Conservation (phyloP, 2,888 invertebrate genomes). For the Prenolepis imparis region DNA sequence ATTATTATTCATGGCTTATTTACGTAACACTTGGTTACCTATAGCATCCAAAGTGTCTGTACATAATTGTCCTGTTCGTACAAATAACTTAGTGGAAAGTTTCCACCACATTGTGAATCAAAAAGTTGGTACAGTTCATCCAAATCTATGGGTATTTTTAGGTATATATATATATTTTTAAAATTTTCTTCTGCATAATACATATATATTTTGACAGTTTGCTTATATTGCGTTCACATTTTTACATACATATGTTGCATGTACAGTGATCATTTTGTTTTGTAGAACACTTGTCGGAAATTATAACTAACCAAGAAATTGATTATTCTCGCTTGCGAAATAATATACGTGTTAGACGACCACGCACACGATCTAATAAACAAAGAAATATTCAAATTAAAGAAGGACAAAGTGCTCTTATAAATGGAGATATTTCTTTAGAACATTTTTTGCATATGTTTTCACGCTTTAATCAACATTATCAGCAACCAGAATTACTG, state of each 20-base stretch:
- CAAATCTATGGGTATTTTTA: slow-evolving; percentile 15
- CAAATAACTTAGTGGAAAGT: slow-evolving; percentile 8
- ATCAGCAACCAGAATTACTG: neutral
- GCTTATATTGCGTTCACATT: too few species aligned
- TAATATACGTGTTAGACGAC: neutral
- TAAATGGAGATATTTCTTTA: neutral
- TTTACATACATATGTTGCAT: too few species aligned
- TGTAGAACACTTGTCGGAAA: slow-evolving; percentile 15
- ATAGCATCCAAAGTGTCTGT: slow-evolving; percentile 2
- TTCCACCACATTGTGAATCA: neutral
- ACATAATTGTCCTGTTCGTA: neutral
- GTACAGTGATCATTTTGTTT: neutral
- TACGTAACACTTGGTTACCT: neutral
- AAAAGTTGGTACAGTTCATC: neutral
- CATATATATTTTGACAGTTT: too few species aligned
- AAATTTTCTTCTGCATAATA: too few species aligned
- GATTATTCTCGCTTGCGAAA: slow-evolving; percentile 2
- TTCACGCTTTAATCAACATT: slow-evolving; percentile 8
- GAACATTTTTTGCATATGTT: neutral
- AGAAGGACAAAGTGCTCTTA: slow-evolving; percentile 10
- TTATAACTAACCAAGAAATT: neutral
- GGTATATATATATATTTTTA: neutral
- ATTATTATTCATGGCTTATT: neutral
- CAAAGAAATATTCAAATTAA: neutral
- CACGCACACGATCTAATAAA: neutral